Base-by-base conservation (phyloP, 2,888 invertebrate genomes). In the Cantharis rustica region DNA sequence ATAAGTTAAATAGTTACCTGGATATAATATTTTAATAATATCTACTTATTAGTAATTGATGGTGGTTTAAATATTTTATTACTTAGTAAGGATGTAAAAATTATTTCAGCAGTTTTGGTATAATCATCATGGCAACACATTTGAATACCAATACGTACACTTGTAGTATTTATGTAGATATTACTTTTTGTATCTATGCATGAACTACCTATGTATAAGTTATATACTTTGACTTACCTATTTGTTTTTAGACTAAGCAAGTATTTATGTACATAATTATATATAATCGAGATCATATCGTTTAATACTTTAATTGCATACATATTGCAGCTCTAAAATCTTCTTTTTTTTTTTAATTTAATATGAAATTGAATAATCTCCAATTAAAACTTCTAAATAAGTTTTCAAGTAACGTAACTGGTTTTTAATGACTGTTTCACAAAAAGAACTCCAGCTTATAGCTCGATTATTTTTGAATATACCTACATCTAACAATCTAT, bases 121-220 rank as follows among this genome's bases (percentile, higher is more conserved):
- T 20, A 66, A 20, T 13, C 77, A 75, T 71, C 72, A 75, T 76
- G 23, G 64, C 77, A 61, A 89, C 90, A 91, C 92, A 92, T 92
- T 92, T 92, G 92, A 92, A 92, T 92, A 92, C 92, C 92, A 92
- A 92, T 92, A 91, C 91, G 90, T 83, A 76, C 69, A 72, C 69
- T 69, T 69, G 69, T 69, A 76, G 73, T 76, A 64, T 70, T 64
- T 66, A 70, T 26, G 71, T 71, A 71, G 71, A 71, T 23, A 71
- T 61, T 68, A 68, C 64, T 73, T 71, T 66, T 77, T 31, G 63
- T 75, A 69, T 75, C 13, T 73, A 68, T 75, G 78, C 78, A 78
- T 78, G 78, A 61, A 71, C 16, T 70, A 70, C 47, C 47, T 47
- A 47, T 68, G 23, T 20, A 68, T 26, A 66, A 66, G 16, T 66